Conservation (phyloP, 2,888 invertebrate species). For the Odontocerum albicorne region DNA sequence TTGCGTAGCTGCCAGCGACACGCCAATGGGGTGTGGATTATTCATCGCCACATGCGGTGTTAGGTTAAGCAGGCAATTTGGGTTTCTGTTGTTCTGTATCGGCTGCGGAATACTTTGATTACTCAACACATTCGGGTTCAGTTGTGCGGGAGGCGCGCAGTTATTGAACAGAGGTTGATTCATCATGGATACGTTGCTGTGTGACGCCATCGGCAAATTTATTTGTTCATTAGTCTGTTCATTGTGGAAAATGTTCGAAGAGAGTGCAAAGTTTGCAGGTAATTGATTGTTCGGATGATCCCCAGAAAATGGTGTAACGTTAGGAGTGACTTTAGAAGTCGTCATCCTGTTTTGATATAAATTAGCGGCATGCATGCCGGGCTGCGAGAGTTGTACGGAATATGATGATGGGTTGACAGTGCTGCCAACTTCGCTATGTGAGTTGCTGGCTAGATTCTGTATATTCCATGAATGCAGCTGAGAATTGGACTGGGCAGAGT, state of each 20-base stretch:
- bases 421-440: neutral
- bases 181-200: constrained; percentile 5
- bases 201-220: constrained; percentile 21
- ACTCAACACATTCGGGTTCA: constrained; percentile 28
- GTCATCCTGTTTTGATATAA: neutral
- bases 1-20: constrained; percentile 23
- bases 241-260: constrained; percentile 26
- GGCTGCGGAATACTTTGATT: constrained; percentile 18
- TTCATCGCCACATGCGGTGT: constrained; percentile 18
- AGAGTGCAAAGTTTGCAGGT: constrained; percentile 39
- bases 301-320: constrained; percentile 25
- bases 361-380: constrained; percentile 9
- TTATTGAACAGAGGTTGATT: constrained; percentile 31
- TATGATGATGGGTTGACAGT: constrained; percentile 32
- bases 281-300: constrained; percentile 36
- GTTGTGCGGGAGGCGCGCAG: constrained; percentile 17
- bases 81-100: constrained; percentile 36
- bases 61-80: constrained; percentile 27
- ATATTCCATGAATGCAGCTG: neutral
- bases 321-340: constrained; percentile 17
- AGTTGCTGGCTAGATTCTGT: neutral
- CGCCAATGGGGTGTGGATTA: constrained; percentile 32
- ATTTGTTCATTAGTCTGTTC: constrained; percentile 32
- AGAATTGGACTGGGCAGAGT: constrained; percentile 25
- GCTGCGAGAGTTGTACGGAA: neutral